A percentile compares a stretch with the other conserved stretches of the same genome.
Conservation (phyloP, 2,888 invertebrate species). For the Mimas tiliae region DNA sequence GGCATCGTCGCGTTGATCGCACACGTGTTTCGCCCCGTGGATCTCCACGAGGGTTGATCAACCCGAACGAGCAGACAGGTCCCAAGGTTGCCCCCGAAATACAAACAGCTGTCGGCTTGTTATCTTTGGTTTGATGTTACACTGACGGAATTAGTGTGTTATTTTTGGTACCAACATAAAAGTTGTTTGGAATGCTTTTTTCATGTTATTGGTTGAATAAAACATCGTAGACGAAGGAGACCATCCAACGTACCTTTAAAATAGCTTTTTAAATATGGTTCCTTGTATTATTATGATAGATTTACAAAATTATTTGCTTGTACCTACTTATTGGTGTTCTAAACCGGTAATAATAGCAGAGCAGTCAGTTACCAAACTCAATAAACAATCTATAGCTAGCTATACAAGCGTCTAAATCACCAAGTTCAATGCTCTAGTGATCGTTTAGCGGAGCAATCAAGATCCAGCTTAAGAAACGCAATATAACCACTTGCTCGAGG, state of each 20-base stretch:
- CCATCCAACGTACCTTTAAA: neutral
- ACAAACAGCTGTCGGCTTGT: slow-evolving; percentile 51
- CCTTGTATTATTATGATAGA: neutral
- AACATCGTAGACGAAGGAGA: slow-evolving; percentile 13
- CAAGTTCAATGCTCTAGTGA: slow-evolving; percentile 74
- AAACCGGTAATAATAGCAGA: slow-evolving; percentile 25
- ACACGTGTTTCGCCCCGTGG: slow-evolving; percentile 66
- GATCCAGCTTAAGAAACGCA: slow-evolving; percentile 70
- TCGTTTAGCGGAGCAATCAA: slow-evolving; percentile 66
- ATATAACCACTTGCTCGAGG: slow-evolving; percentile 68
- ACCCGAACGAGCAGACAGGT: slow-evolving; percentile 59
- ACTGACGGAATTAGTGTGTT: slow-evolving; percentile 24
- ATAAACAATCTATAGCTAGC: slow-evolving; percentile 40
- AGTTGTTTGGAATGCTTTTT: slow-evolving; percentile 20
- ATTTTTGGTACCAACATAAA: slow-evolving; percentile 28
- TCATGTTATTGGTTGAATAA: slow-evolving; percentile 19
- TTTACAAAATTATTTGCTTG: neutral
- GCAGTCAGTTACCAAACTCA: slow-evolving; percentile 31
- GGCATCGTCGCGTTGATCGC: slow-evolving; percentile 67
- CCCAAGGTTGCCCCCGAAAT: slow-evolving; percentile 56
- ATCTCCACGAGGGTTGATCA: slow-evolving; percentile 60
- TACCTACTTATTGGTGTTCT: neutral
- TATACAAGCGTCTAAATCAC: slow-evolving; percentile 47
- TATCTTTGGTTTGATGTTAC: slow-evolving; percentile 27
- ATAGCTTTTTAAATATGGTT: neutral